These are phyloP conservation scores for Platycheirus albimanus DNA, from an alignment of 2,888 invertebrate genomes.

Conservation along the genomic window DNA sequence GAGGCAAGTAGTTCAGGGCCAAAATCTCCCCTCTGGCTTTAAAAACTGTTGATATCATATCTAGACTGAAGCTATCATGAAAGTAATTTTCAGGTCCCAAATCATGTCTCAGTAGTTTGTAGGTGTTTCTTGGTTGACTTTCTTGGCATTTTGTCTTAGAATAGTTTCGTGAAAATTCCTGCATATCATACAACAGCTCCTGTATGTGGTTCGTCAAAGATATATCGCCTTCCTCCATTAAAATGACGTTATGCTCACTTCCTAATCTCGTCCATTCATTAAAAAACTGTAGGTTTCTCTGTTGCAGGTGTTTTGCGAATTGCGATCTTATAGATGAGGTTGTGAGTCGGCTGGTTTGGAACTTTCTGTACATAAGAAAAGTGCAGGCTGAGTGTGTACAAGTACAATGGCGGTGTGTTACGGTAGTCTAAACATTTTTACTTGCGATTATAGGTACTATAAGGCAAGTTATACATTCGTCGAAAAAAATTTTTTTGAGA, in stretches of 20 bases:
- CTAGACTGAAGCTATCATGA: neutral
- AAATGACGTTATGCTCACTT: neutral
- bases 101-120: neutral
- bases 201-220: no score
- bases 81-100: slow-evolving; percentile 3
- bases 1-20: neutral
- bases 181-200: no score
- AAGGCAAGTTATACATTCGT: neutral
- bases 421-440: neutral
- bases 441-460: neutral
- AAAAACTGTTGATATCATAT: slow-evolving; percentile 1
- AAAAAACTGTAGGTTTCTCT: slow-evolving; percentile 8
- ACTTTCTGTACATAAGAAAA: neutral
- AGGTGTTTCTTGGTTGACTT: neutral
- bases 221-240: neutral
- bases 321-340: neutral
- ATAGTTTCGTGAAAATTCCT: neutral
- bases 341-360: neutral
- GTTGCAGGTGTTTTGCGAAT: neutral
- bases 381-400: neutral
- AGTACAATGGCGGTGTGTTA: neutral
- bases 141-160: neutral
- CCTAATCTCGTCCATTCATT: neutral
- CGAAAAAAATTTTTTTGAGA: no score
- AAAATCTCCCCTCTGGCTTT: neutral